These are phyloP conservation scores for Drepana arcuata DNA, from an alignment of 1,140 invertebrate genomes.

Conservation along the genomic window DNA sequence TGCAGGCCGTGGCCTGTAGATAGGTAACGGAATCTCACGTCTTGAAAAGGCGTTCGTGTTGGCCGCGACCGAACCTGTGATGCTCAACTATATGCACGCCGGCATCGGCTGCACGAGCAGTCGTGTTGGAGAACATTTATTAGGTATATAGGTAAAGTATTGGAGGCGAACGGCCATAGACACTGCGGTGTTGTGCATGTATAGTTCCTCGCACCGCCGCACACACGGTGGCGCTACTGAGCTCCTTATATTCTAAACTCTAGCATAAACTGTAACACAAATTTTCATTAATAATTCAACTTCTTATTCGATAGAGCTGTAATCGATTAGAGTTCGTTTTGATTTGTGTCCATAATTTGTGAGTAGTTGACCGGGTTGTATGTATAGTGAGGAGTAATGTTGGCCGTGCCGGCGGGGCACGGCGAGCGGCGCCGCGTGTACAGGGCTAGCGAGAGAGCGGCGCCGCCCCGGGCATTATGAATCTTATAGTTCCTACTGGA, in stretches of 20 bases:
- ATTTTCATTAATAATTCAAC: conserved; percentile 55
- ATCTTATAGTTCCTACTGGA: conserved; percentile 71
- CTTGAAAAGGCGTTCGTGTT: conserved; percentile 19
- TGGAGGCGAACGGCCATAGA: conserved; percentile 53
- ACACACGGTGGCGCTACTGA: conserved; percentile 49
- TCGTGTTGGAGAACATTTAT: conserved; percentile 54
- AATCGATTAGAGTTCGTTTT: conserved; percentile 46
- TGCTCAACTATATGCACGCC: conserved; percentile 26
- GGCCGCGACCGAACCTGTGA: conserved; percentile 15
- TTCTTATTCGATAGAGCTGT: conserved; percentile 50
- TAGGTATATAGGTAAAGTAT: conserved; percentile 59
- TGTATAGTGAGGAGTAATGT: conserved; percentile 48
- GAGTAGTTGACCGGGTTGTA: conserved; percentile 46
- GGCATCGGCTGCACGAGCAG: conserved; percentile 45
- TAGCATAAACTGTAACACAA: conserved; percentile 61
- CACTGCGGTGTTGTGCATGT: conserved; percentile 62
- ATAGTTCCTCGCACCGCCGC: conserved; percentile 68
- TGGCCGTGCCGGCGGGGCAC: conserved; percentile 38
- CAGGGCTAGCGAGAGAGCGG: conserved; percentile 29
- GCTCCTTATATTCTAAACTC: conserved; percentile 68
- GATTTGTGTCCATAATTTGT: conserved; percentile 49
- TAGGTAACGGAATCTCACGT: conserved; percentile 19
- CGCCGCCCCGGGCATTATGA: conserved; percentile 47
- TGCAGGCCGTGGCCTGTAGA: conserved; percentile 16
- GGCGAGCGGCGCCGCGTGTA: conserved; percentile 33